phyloP scores from a whole-genome alignment of 2,113 vertebrate genomes.

The Ptilonorhynchus violaceus region DNA sequence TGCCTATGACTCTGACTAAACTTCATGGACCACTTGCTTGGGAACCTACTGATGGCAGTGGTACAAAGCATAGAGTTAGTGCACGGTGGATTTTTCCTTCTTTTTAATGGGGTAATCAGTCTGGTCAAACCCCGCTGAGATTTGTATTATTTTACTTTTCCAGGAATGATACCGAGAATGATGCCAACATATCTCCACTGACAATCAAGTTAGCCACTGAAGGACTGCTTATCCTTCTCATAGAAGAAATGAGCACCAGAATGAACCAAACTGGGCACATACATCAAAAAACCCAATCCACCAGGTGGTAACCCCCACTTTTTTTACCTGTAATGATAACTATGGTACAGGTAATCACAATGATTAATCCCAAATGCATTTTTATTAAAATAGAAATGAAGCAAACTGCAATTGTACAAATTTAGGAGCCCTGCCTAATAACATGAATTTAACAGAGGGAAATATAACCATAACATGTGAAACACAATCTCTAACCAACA shows the following conservation, averaged over 20 bases:
- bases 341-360: background rate
- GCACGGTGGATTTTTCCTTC: background rate
- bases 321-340: background rate
- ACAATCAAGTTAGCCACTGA: background rate
- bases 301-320: background rate
- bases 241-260: background rate
- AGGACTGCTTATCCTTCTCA: background rate
- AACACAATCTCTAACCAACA: background rate
- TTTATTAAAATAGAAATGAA: background rate
- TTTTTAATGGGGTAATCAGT: background rate
- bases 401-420: background rate
- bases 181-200: background rate
- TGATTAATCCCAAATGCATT: background rate
- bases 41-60: background rate
- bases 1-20: background rate
- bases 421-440: background rate
- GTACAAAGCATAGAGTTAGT: background rate
- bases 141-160: background rate
- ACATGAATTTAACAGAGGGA: background rate
- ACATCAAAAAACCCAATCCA: background rate
- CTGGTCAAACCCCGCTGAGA: background rate
- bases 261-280: background rate
- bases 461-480: background rate
- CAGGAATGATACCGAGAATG: rapidly evolving
- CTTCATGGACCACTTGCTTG: background rate